Evolutionary conservation across 2,888 invertebrate species (phyloP).

Genomic region (Artemia sp.): DNA sequence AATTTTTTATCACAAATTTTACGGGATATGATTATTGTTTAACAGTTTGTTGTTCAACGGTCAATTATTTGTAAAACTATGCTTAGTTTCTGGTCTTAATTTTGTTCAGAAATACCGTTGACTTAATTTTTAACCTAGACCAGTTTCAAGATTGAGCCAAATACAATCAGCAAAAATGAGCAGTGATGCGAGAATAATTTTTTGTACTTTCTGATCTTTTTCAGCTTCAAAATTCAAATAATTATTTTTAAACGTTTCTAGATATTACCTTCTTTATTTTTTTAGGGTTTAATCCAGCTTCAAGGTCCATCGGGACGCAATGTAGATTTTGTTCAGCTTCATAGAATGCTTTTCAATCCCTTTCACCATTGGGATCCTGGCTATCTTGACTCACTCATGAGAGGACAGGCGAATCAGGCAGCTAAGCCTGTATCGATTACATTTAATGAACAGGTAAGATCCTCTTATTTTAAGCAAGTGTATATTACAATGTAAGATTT

Average conservation of each 20-base stretch:
- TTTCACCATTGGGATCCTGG: slow-evolving; percentile 46
- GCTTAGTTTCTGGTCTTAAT: too few species aligned
- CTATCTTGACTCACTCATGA: slow-evolving; percentile 45
- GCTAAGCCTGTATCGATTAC: slow-evolving; percentile 35
- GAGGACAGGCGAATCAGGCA: slow-evolving; percentile 47
- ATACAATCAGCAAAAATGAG: too few species aligned
- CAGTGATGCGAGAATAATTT: too few species aligned
- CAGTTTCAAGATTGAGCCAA: too few species aligned
- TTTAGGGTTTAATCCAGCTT: slow-evolving; percentile 49
- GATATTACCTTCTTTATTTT: background rate
- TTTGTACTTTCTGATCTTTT: too few species aligned
- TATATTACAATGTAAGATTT: too few species aligned
- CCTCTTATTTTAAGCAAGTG: background rate
- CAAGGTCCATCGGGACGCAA: slow-evolving; percentile 39
- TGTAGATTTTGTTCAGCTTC: slow-evolving; percentile 49
- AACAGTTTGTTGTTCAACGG: too few species aligned
- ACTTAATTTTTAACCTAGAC: too few species aligned
- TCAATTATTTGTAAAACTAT: too few species aligned
- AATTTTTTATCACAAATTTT: too few species aligned
- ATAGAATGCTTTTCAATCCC: slow-evolving; percentile 63
- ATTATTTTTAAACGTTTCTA: slow-evolving; percentile 42
- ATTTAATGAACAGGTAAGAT: slow-evolving; percentile 4
- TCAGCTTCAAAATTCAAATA: slow-evolving; percentile 31
- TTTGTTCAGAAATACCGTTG: too few species aligned
- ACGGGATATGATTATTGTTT: too few species aligned